Evolutionary conservation across 2,888 invertebrate genomes (phyloP).

Genomic region (Mimachlamys varia): DNA sequence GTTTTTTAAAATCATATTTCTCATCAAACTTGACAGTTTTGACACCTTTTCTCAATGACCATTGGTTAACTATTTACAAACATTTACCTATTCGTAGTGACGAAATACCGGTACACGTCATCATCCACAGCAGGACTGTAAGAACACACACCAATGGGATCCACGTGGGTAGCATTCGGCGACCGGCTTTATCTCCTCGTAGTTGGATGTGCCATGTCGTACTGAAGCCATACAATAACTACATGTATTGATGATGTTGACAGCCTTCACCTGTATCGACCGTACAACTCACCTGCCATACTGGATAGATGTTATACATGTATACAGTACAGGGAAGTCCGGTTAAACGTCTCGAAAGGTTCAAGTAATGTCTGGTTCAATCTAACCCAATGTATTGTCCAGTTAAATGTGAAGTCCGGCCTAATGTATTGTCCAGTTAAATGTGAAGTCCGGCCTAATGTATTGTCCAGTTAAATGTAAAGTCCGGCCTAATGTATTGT

Average conservation of each 20-base stretch:
- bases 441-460: background rate
- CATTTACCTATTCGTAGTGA: conserved; percentile 4
- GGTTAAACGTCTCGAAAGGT: too few relatives aligned
- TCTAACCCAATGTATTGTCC: background rate
- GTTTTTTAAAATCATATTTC: too few relatives aligned
- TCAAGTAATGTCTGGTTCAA: too few relatives aligned
- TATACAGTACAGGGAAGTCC: too few relatives aligned
- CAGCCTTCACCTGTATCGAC: background rate
- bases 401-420: background rate
- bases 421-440: background rate
- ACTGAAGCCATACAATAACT: background rate
- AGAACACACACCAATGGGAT: background rate
- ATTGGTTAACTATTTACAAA: too few relatives aligned
- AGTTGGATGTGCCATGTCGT: background rate
- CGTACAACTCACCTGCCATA: background rate
- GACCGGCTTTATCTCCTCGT: background rate
- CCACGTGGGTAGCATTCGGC: conserved; percentile 29
- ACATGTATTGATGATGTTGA: background rate
- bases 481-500: background rate
- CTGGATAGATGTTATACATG: background rate
- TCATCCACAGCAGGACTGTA: background rate
- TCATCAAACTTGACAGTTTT: too few relatives aligned
- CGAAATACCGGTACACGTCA: background rate
- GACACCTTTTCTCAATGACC: too few relatives aligned
- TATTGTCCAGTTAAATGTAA: background rate